These are phyloP conservation scores for Candoia aspera DNA, from an alignment of 2,113 vertebrate species.

Conservation along the genomic window DNA sequence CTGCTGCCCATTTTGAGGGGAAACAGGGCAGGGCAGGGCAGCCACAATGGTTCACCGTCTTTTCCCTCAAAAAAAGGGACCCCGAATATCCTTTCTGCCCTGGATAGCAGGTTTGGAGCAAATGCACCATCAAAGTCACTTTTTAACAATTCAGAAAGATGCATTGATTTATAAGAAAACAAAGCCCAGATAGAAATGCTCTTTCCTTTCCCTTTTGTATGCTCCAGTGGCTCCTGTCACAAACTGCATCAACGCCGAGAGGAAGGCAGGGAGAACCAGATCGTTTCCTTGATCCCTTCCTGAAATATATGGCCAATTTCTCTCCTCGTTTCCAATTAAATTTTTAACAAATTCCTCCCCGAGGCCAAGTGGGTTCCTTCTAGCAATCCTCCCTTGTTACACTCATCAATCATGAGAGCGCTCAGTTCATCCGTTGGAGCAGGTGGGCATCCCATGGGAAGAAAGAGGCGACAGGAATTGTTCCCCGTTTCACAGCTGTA, in stretches of 20 bases:
- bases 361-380: neutral
- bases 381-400: neutral
- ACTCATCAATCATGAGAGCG: neutral
- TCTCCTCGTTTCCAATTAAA: neutral
- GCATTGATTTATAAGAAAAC: neutral
- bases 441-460: neutral
- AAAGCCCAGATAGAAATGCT: neutral
- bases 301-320: neutral
- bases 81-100: neutral
- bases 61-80: neutral
- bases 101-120: neutral
- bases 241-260: neutral
- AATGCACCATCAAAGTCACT: neutral
- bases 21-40: neutral
- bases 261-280: neutral
- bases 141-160: neutral
- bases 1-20: neutral
- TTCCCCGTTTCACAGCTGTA: neutral
- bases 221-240: neutral
- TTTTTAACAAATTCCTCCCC: neutral
- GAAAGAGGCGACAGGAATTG: neutral
- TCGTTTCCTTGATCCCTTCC: neutral
- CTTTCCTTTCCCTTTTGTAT: neutral
- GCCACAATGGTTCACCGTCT: neutral
- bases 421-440: neutral